Evolutionary conservation across 2,888 invertebrate genomes (phyloP).

Genomic region (Pemphredon lugubris): DNA sequence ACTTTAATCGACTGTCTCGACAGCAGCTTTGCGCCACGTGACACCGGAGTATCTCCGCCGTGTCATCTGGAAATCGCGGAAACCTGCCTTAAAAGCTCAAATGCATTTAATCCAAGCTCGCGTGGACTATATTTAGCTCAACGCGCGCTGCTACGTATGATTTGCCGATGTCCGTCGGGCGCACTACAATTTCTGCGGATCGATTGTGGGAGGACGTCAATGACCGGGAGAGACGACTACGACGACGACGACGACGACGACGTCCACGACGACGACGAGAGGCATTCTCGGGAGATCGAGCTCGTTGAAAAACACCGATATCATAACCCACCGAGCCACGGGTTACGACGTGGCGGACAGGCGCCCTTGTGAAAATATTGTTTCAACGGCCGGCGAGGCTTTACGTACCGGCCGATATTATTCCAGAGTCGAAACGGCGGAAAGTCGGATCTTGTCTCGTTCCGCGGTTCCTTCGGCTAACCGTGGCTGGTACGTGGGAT

Average conservation of each 20-base stretch:
- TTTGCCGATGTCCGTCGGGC: constrained; percentile 36
- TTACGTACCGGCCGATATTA: constrained; percentile 51
- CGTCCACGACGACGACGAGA: too few species aligned
- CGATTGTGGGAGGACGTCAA: constrained; percentile 56
- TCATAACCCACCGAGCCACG: constrained; percentile 42
- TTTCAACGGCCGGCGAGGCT: constrained; percentile 60
- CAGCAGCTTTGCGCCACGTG: too few species aligned
- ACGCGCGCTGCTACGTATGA: constrained; percentile 12
- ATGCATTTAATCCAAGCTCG: constrained; percentile 11
- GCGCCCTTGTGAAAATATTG: constrained; percentile 73
- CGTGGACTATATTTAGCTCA: constrained; percentile 47
- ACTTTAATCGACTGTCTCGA: too few species aligned
- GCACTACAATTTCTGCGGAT: constrained; percentile 49
- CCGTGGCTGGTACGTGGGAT: too few species aligned
- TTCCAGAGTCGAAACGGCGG: constrained; percentile 41
- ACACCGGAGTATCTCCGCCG: too few species aligned
- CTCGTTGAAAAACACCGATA: constrained; percentile 60
- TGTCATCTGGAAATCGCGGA: too few species aligned
- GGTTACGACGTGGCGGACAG: constrained; percentile 61
- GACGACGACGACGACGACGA: too few species aligned
- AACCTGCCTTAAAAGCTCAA: background rate
- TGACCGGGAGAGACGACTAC: constrained; percentile 45
- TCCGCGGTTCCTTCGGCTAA: background rate
- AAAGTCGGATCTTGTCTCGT: constrained; percentile 14
- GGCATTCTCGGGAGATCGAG: constrained; percentile 31